Percentiles rank a stretch among this genome's conserved stretches.
Conservation (phyloP, 92 coral and sea anemone species). For the Palythoa grandiflora region DNA sequence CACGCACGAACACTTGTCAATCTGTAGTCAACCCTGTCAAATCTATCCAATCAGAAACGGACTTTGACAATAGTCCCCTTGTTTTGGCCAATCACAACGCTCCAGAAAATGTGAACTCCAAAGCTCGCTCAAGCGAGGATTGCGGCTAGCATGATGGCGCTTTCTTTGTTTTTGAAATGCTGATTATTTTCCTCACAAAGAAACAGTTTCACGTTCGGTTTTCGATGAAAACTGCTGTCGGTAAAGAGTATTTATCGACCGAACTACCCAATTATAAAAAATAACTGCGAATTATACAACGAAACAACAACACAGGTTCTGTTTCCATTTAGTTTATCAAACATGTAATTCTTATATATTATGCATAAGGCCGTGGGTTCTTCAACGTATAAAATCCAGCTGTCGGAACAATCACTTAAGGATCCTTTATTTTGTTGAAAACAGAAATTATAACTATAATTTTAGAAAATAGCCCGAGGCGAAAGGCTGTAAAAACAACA, state of each 20-base stretch:
- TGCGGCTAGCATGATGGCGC: constrained; percentile 40
- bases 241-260: neutral
- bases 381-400: neutral
- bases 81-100: constrained; percentile 65
- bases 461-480: too few species aligned
- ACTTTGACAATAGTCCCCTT: constrained; percentile 43
- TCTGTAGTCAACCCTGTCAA: constrained; percentile 71
- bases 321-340: neutral
- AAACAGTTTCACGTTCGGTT: neutral
- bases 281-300: neutral
- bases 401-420: neutral
- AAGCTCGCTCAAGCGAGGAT: constrained; percentile 33
- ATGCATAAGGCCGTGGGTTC: neutral
- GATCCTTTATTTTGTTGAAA: neutral
- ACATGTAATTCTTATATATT: constrained; percentile 1
- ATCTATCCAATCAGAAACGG: constrained; percentile 65
- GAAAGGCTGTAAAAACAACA: too few species aligned
- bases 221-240: neutral
- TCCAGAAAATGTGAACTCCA: constrained; percentile 33
- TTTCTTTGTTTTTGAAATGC: constrained; percentile 21
- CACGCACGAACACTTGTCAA: constrained; percentile 87
- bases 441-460: too few species aligned
- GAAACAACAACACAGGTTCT: neutral
- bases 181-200: neutral
- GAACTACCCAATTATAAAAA: neutral